Evolutionary conservation across 2,113 vertebrate species (phyloP).

Genomic region (Drymodes brunneopygia): DNA sequence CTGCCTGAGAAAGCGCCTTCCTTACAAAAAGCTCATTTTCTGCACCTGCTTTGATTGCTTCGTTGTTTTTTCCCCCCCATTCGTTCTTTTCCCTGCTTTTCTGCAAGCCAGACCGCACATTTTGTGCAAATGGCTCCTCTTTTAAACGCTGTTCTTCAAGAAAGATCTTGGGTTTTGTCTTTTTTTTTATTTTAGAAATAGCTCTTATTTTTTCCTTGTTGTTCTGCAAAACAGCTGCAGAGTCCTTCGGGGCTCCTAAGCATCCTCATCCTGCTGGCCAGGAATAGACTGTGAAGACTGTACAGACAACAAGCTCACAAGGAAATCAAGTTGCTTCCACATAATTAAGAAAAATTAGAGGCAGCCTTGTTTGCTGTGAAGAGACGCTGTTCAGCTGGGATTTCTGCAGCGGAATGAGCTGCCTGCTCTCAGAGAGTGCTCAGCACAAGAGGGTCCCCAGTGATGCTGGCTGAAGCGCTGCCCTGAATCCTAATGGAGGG

Average conservation of each 20-base stretch:
- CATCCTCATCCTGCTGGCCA: background rate
- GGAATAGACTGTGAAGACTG: background rate
- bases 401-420: background rate
- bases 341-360: background rate
- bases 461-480: background rate
- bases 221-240: background rate
- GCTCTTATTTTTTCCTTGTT: background rate
- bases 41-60: background rate
- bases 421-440: rapidly evolving
- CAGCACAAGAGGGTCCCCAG: background rate
- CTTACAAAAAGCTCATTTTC: rapidly evolving
- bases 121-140: background rate
- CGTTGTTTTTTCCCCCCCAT: rapidly evolving
- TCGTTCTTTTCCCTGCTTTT: background rate
- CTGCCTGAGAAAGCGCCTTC: too few species aligned
- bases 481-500: background rate
- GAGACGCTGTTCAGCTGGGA: background rate
- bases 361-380: background rate
- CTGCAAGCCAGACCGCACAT: background rate
- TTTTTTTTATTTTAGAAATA: background rate
- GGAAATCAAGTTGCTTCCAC: background rate
- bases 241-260: background rate
- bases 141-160: rapidly evolving
- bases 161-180: too few species aligned
- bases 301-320: rapidly evolving